Evolutionary conservation across 1,140 invertebrate species (phyloP).

Genomic region (Sitobion miscanthi): DNA sequence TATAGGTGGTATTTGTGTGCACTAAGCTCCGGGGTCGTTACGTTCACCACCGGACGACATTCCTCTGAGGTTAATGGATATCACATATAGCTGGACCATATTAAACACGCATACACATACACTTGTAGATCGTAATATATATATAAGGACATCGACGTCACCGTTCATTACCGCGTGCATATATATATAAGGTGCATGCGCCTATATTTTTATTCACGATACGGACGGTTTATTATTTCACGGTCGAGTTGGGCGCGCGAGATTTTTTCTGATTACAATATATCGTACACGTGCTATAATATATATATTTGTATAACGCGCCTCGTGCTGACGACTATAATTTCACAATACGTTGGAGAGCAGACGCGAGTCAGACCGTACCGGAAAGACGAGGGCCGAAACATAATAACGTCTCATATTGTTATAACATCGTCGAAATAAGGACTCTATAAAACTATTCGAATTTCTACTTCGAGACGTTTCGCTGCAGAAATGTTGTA

Average conservation of each 20-base stretch:
- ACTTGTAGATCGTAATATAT: neutral
- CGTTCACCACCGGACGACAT: constrained; percentile 33
- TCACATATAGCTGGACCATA: neutral
- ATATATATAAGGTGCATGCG: neutral
- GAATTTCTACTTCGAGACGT: too few relatives aligned
- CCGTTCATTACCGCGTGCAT: neutral
- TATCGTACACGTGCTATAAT: neutral
- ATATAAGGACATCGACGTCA: neutral
- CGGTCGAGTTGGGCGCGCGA: constrained; percentile 23
- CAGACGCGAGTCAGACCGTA: neutral
- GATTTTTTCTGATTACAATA: neutral
- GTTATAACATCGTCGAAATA: too few relatives aligned
- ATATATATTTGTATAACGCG: neutral
- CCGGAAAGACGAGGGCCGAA: neutral
- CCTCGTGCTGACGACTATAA: neutral
- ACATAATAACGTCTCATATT: neutral
- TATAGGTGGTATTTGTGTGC: neutral
- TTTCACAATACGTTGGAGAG: neutral
- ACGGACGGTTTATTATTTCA: constrained; percentile 19
- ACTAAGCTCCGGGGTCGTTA: neutral
- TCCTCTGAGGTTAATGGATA: neutral
- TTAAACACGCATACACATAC: neutral
- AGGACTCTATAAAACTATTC: too few relatives aligned
- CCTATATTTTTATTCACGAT: neutral
- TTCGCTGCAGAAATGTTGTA: too few relatives aligned